phyloP scores from a whole-genome alignment of 2,888 invertebrate species.

The Lithophane leautieri region DNA sequence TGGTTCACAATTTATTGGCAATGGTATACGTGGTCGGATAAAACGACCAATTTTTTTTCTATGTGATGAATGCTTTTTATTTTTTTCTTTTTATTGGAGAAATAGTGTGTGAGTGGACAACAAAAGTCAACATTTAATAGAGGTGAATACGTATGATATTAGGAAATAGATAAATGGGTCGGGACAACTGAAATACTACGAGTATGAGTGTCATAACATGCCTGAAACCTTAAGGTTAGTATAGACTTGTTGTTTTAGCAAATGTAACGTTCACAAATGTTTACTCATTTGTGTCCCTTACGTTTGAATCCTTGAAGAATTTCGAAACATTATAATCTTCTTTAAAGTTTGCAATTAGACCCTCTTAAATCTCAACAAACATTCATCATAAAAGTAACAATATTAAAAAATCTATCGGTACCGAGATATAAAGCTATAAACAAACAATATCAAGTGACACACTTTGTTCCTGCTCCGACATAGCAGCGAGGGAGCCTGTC shows the following conservation, averaged over 20 bases:
- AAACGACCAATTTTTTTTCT: background rate
- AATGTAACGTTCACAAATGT: background rate
- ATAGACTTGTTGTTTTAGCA: background rate
- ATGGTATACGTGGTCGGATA: slow-evolving; percentile 14
- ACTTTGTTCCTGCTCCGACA: slow-evolving; percentile 49
- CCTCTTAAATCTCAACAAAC: background rate
- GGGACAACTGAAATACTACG: background rate
- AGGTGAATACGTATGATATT: background rate
- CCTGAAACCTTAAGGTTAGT: background rate
- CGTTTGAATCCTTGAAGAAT: background rate
- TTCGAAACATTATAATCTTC: background rate
- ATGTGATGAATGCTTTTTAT: slow-evolving; percentile 21
- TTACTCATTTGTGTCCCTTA: no score
- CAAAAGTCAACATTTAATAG: background rate
- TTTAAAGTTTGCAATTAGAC: background rate
- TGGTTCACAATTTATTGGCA: slow-evolving; percentile 42
- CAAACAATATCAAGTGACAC: slow-evolving; percentile 53
- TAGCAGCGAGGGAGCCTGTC: slow-evolving; percentile 17
- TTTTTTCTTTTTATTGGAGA: slow-evolving; percentile 3
- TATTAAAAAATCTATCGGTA: slow-evolving; percentile 13
- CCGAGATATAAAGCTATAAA: slow-evolving; percentile 41
- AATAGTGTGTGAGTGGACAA: slow-evolving; percentile 1
- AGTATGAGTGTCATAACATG: no score
- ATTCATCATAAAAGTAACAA: background rate
- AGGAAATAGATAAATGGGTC: background rate